These are phyloP conservation scores for Ptychoptera albimana DNA, from an alignment of 2,888 invertebrate species.

Conservation along the genomic window DNA sequence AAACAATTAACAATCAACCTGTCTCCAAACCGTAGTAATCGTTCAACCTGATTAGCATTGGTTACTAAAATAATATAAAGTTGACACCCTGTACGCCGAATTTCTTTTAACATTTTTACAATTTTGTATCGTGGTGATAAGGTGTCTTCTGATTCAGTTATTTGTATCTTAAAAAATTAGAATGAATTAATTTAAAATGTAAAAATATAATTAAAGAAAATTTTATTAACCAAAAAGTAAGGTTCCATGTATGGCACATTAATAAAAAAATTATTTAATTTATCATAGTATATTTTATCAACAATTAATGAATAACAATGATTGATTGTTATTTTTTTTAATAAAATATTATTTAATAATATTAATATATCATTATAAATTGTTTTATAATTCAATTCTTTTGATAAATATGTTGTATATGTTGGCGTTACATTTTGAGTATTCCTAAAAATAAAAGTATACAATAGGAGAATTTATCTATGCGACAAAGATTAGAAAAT, in stretches of 20 bases:
- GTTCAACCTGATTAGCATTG: slow-evolving; percentile 50
- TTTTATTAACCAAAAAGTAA: no score
- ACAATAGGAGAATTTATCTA: neutral
- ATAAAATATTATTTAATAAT: no score
- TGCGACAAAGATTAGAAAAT: no score
- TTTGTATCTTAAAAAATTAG: slow-evolving; percentile 32
- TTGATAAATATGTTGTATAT: slow-evolving; percentile 5
- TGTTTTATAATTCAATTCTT: no score
- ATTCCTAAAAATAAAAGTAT: slow-evolving; percentile 12
- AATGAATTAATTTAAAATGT: neutral
- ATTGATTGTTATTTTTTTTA: no score
- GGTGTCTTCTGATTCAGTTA: slow-evolving; percentile 48
- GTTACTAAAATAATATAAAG: slow-evolving; percentile 52
- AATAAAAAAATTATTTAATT: no score
- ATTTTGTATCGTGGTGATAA: slow-evolving; percentile 42
- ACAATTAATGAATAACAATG: no score
- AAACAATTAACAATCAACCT: slow-evolving; percentile 25
- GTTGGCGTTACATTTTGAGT: slow-evolving; percentile 6
- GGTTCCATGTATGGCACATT: no score
- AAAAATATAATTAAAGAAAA: no score
- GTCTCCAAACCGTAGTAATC: no score
- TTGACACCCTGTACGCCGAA: slow-evolving; percentile 49
- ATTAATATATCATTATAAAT: no score
- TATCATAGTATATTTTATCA: no score
- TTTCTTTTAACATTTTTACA: slow-evolving; percentile 37